phyloP scores from a whole-genome alignment of 1,140 invertebrate species.

The Microvelia longipes region DNA sequence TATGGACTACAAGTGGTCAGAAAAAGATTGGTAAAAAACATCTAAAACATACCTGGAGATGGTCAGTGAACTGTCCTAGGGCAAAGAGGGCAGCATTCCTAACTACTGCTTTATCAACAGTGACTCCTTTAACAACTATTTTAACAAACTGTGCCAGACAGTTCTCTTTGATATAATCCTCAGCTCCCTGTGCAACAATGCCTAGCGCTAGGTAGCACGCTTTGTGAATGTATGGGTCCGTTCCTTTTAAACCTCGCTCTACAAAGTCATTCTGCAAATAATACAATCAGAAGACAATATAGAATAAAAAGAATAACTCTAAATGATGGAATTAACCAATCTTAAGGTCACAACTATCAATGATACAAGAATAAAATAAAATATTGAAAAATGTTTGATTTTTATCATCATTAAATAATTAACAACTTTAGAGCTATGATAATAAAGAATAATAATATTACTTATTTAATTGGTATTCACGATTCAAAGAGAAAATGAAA shows the following conservation, averaged over 20 bases:
- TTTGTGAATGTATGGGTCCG: conserved; percentile 42
- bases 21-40: too few species aligned
- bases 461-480: too few species aligned
- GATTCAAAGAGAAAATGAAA: too few species aligned
- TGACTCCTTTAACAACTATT: conserved; percentile 53
- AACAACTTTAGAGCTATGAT: too few species aligned
- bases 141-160: conserved; percentile 52
- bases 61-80: conserved; percentile 65
- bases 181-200: conserved; percentile 63
- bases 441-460: too few species aligned
- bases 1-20: too few species aligned
- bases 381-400: too few species aligned
- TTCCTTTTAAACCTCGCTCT: conserved; percentile 42
- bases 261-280: conserved; percentile 38
- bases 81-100: conserved; percentile 63
- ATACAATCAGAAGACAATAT: conserved; percentile 9
- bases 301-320: neutral
- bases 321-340: neutral
- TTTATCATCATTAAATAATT: too few species aligned
- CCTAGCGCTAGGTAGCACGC: conserved; percentile 57
- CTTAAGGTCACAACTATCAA: neutral
- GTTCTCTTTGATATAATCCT: conserved; percentile 54
- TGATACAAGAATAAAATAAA: neutral
- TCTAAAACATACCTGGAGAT: conserved; percentile 54
- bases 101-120: conserved; percentile 41